A percentile compares a stretch with the other conserved stretches of the same genome.
Conservation (phyloP, 2,888 invertebrate species). For the Lasius fuliginosus region DNA sequence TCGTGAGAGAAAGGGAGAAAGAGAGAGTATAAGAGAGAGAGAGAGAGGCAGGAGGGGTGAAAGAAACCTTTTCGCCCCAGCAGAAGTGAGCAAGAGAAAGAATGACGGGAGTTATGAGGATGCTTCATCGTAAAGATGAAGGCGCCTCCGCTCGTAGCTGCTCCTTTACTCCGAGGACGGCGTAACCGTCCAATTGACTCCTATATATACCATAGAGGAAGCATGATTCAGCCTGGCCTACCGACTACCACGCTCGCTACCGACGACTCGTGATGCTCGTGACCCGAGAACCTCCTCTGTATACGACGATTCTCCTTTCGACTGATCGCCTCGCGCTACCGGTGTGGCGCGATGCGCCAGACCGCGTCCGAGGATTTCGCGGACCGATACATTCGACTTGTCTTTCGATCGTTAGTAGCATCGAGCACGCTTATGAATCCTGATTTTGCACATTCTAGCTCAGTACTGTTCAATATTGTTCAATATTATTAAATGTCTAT, state of each 20-base stretch:
- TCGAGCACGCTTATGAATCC: not conserved
- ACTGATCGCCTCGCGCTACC: conserved; percentile 66
- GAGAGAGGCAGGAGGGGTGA: not conserved
- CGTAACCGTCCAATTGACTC: conserved; percentile 79
- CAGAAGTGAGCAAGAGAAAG: conserved; percentile 61
- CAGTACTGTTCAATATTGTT: not conserved
- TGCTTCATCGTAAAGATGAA: conserved; percentile 79
- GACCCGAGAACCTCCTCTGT: conserved; percentile 74
- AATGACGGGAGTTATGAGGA: conserved; percentile 77
- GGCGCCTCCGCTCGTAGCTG: conserved; percentile 75
- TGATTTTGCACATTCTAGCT: not conserved
- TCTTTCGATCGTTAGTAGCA: conserved; percentile 18
- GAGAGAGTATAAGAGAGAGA: not conserved
- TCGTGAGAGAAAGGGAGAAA: conserved; percentile 48
- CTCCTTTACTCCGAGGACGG: conserved; percentile 71
- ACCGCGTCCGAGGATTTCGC: conserved; percentile 42
- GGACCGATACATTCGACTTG: conserved; percentile 1
- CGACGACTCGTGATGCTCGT: conserved; percentile 79
- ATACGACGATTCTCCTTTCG: conserved; percentile 66
- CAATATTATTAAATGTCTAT: not conserved
- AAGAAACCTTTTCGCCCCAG: conserved; percentile 8
- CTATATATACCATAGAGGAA: conserved; percentile 74
- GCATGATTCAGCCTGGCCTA: conserved; percentile 73
- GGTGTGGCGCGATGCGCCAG: conserved; percentile 45
- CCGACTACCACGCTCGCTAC: conserved; percentile 72